Conservation (phyloP, 92 coral and sea anemone species). For the Plumapathes pennacea region DNA sequence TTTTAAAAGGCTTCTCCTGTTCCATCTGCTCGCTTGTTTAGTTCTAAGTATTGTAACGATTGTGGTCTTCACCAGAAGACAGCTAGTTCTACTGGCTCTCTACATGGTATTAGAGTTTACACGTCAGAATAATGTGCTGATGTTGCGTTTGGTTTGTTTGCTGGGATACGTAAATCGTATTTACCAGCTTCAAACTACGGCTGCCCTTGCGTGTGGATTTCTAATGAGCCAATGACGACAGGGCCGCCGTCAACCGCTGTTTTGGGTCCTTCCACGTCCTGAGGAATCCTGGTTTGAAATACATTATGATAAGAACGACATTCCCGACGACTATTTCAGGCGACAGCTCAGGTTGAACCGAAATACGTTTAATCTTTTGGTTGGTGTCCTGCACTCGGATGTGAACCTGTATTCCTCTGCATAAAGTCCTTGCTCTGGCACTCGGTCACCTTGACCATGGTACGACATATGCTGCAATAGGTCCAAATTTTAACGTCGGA, state of each 20-base stretch:
- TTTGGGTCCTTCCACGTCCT: slow-evolving; percentile 11
- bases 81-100: too few relatives aligned
- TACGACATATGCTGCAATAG: neutral
- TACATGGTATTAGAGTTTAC: too few relatives aligned
- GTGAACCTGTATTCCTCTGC: neutral
- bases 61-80: too few relatives aligned
- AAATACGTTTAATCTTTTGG: neutral
- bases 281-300: slow-evolving; percentile 47
- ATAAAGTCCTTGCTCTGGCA: neutral
- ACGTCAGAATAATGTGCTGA: too few relatives aligned
- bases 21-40: too few relatives aligned
- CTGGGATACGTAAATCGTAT: too few relatives aligned
- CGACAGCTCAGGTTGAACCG: neutral
- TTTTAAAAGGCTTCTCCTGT: too few relatives aligned
- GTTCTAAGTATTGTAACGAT: too few relatives aligned
- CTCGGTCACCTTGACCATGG: neutral
- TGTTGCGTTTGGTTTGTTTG: too few relatives aligned
- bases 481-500: neutral
- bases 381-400: neutral
- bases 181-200: too few relatives aligned
- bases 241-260: slow-evolving; percentile 13
- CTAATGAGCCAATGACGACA: too few relatives aligned
- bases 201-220: too few relatives aligned
- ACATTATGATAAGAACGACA: slow-evolving; percentile 20
- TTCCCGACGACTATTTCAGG: slow-evolving; percentile 20